Conservation (phyloP, 2,888 invertebrate genomes). For the Caenorhabditis virilis region DNA sequence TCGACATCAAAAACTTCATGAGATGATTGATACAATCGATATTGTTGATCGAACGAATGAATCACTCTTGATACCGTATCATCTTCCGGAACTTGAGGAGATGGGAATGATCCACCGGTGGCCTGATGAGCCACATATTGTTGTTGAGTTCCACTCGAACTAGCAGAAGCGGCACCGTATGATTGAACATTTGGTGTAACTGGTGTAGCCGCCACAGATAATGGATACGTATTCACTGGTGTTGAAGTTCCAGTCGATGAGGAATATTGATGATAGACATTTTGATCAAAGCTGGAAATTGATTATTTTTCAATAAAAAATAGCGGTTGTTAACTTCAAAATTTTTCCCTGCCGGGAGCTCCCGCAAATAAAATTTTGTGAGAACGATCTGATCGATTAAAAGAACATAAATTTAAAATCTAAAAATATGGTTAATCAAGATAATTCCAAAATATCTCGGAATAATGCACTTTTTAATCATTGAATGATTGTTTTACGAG, state of each 20-base stretch:
- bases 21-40: conserved; percentile 13
- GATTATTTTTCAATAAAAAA: not conserved
- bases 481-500: too few relatives aligned
- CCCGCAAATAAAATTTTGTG: too few relatives aligned
- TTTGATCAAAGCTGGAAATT: conserved; percentile 22
- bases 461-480: too few relatives aligned
- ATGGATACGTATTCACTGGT: conserved; percentile 29
- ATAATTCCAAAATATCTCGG: too few relatives aligned
- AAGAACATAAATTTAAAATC: too few relatives aligned
- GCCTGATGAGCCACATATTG: conserved; percentile 37
- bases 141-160: not conserved
- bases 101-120: conserved; percentile 27
- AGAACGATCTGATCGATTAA: too few relatives aligned
- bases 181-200: conserved; percentile 23
- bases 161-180: conserved; percentile 22
- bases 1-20: conserved; percentile 13
- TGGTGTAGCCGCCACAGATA: conserved; percentile 40
- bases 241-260: conserved; percentile 30
- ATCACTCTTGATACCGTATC: conserved; percentile 18
- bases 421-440: too few relatives aligned
- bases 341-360: not conserved
- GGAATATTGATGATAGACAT: conserved; percentile 18
- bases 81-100: conserved; percentile 35
- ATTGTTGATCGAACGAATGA: conserved; percentile 18
- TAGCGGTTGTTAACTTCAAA: too few relatives aligned